Conservation (phyloP, 2,888 invertebrate species). For the Blastobasis adustella region DNA sequence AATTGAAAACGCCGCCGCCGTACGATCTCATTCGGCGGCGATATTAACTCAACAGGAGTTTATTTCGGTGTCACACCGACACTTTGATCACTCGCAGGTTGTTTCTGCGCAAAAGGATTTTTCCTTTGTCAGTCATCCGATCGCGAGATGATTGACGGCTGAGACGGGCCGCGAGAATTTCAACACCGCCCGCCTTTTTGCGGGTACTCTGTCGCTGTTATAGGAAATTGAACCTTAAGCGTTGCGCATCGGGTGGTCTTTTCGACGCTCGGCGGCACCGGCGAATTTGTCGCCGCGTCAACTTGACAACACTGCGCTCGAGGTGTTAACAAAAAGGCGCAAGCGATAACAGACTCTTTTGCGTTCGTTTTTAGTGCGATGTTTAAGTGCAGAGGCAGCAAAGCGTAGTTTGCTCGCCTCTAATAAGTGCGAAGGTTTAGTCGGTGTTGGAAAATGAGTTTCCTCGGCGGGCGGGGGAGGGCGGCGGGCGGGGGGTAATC, state of each 20-base stretch:
- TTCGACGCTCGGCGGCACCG: conserved; percentile 11
- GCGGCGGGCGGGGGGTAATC: conserved; percentile 40
- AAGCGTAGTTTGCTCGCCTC: conserved; percentile 27
- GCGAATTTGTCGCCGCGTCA: conserved; percentile 18
- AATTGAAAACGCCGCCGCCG: no score
- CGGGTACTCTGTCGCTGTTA: neutral
- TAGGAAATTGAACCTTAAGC: conserved; percentile 16
- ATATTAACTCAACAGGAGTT: conserved; percentile 64
- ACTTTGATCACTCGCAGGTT: conserved; percentile 63
- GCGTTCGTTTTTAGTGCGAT: neutral
- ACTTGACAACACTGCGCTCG: neutral
- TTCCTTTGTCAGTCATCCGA: conserved; percentile 64
- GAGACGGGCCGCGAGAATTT: conserved; percentile 59
- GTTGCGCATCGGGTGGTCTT: neutral
- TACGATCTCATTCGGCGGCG: conserved; percentile 8
- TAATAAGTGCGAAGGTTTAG: conserved; percentile 65
- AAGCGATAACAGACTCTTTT: conserved; percentile 10
- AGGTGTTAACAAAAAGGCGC: conserved; percentile 13
- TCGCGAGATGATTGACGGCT: conserved; percentile 67
- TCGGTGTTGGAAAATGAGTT: conserved; percentile 70
- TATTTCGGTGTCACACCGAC: conserved; percentile 35
- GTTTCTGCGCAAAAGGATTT: conserved; percentile 60
- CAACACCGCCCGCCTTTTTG: conserved; percentile 16
- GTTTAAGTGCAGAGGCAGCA: neutral
- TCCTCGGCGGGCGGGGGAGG: conserved; percentile 39